phyloP scores from a whole-genome alignment of 2,888 invertebrate genomes.

The Agrochola macilenta region DNA sequence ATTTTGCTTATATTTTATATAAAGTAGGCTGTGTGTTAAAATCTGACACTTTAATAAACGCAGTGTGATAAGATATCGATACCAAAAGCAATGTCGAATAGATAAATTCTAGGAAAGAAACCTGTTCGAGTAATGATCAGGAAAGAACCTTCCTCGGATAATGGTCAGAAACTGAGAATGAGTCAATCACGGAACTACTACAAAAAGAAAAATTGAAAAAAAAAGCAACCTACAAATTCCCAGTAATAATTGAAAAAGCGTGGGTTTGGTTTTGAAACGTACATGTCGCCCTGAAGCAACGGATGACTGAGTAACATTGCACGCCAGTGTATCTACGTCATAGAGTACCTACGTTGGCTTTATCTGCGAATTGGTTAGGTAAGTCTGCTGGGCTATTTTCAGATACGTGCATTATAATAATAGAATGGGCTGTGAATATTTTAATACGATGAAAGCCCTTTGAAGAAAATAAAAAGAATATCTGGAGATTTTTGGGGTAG shows the following conservation, averaged over 20 bases:
- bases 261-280: conserved; percentile 15
- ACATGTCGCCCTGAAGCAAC: conserved; percentile 13
- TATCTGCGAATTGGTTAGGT: conserved; percentile 8
- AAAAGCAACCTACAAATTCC: not conserved
- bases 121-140: not conserved
- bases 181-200: not conserved
- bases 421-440: not conserved
- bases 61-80: not conserved
- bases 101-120: not conserved
- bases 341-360: not conserved
- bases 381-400: conserved; percentile 17
- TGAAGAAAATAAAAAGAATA: not conserved
- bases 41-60: too few species aligned
- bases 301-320: conserved; percentile 11
- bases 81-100: not conserved
- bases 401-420: not conserved
- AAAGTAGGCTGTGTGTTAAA: too few species aligned
- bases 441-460: not conserved
- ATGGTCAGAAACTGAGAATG: not conserved
- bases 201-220: not conserved
- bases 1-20: too few species aligned
- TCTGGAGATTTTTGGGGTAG: not conserved
- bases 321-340: conserved; percentile 24
- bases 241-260: conserved; percentile 4
- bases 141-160: not conserved